Percentiles rank a stretch among this genome's conserved stretches.
Evolutionary conservation across 2,888 invertebrate genomes (phyloP).

Genomic region (Capitulum mitella): DNA sequence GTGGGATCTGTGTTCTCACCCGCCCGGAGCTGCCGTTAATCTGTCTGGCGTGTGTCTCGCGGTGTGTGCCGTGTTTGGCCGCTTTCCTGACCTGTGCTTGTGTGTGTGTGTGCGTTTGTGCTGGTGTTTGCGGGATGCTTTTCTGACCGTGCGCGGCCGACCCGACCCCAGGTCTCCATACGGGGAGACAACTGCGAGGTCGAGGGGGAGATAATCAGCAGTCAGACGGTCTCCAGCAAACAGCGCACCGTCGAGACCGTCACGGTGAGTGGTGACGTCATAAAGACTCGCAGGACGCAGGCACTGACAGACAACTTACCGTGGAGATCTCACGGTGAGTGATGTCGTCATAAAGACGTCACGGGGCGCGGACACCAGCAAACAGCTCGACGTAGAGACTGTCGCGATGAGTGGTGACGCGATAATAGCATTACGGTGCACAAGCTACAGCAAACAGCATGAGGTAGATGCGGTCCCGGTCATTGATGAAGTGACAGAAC

Average conservation of each 20-base stretch:
- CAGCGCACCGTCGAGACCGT: conserved; percentile 97
- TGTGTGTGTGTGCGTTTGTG: too few relatives aligned
- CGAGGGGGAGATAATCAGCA: conserved; percentile 84
- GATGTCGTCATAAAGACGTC: too few relatives aligned
- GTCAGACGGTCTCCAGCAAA: conserved; percentile 94
- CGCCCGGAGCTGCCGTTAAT: too few relatives aligned
- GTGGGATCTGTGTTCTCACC: too few relatives aligned
- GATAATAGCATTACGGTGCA: conserved; percentile 71
- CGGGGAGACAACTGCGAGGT: conserved; percentile 56
- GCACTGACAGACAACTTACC: conserved; percentile 91
- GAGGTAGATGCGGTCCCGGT: conserved; percentile 94
- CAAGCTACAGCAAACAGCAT: conserved; percentile 92
- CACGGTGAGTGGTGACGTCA: conserved; percentile 51
- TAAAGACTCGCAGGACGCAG: too few relatives aligned
- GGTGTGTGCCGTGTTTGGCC: too few relatives aligned
- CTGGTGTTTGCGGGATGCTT: too few relatives aligned
- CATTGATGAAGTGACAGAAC: neutral
- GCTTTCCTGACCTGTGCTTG: too few relatives aligned
- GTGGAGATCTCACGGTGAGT: conserved; percentile 81
- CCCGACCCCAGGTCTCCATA: conserved; percentile 41
- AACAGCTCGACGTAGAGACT: conserved; percentile 96
- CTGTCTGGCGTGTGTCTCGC: too few relatives aligned
- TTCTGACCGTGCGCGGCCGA: too few relatives aligned
- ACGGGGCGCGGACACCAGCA: conserved; percentile 57
- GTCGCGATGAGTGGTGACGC: conserved; percentile 56